A percentile compares a stretch with the other conserved stretches of the same genome.
Evolutionary conservation across 1,140 invertebrate genomes (phyloP).

Genomic region (Sycobia sp.): DNA sequence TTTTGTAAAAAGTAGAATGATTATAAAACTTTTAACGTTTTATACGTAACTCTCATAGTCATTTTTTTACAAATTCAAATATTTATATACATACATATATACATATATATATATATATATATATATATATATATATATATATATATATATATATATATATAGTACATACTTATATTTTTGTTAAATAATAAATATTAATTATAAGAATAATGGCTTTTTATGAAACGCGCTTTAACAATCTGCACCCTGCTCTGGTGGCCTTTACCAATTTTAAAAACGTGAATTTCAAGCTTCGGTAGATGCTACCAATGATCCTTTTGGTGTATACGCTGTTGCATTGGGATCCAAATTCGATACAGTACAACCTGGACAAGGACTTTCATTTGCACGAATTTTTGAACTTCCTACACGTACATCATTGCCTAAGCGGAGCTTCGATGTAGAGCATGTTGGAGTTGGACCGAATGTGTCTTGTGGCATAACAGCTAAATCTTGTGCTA

Average conservation of each 20-base stretch:
- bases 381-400: constrained; percentile 56
- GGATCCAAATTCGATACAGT: constrained; percentile 81
- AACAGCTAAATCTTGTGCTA: constrained; percentile 89
- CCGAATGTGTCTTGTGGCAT: constrained; percentile 80
- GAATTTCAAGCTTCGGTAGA: constrained; percentile 65
- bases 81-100: no score
- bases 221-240: constrained; percentile 46
- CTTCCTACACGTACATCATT: constrained; percentile 55
- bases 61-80: constrained; percentile 5
- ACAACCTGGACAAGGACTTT: constrained; percentile 58
- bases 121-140: no score
- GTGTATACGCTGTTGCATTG: constrained; percentile 90
- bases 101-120: no score
- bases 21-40: constrained; percentile 8
- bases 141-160: no score
- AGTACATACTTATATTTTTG: background rate
- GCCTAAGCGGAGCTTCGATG: constrained; percentile 68
- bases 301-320: constrained; percentile 69
- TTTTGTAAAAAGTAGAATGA: constrained; percentile 4
- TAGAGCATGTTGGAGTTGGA: constrained; percentile 54
- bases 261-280: constrained; percentile 38
- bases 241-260: constrained; percentile 40
- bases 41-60: constrained; percentile 2
- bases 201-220: constrained; percentile 28
- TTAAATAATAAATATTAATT: constrained; percentile 20